Conservation (phyloP, 2,797 vertebrate genomes). For the Scleropages formosus region DNA sequence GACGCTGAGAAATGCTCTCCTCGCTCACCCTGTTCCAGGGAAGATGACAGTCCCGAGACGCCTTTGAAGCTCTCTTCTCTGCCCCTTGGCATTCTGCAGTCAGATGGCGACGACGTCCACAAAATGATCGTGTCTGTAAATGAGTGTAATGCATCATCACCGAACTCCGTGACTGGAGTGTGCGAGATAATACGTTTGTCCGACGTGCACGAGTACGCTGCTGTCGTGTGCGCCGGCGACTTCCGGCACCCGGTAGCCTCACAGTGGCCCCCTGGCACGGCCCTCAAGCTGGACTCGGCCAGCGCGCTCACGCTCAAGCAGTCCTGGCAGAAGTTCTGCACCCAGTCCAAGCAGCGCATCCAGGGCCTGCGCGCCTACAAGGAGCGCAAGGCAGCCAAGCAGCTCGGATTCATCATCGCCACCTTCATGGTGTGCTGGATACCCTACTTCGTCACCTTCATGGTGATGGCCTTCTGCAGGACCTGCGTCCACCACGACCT, state of each 20-base stretch:
- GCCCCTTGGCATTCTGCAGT: conserved; percentile 43
- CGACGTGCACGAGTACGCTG: conserved; percentile 67
- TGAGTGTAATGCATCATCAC: conserved; percentile 60
- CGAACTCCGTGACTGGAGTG: conserved; percentile 58
- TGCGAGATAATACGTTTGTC: conserved; percentile 59
- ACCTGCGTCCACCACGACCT: conserved; percentile 71
- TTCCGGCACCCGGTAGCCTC: conserved; percentile 44
- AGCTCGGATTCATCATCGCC: conserved; percentile 89
- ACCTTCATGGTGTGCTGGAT: conserved; percentile 94
- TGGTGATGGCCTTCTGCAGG: conserved; percentile 83
- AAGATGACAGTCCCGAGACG: conserved; percentile 39
- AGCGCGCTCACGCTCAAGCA: conserved; percentile 70
- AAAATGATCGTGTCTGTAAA: conserved; percentile 59
- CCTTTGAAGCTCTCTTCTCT: conserved; percentile 38
- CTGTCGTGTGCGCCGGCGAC: conserved; percentile 51
- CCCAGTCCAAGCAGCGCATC: conserved; percentile 68
- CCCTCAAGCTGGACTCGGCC: conserved; percentile 49
- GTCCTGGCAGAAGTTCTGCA: conserved; percentile 78
- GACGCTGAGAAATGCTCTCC: conserved; percentile 45
- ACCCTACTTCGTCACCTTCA: conserved; percentile 90
- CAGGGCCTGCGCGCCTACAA: conserved; percentile 75
- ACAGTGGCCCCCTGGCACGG: conserved; percentile 43
- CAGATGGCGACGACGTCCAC: conserved; percentile 51
- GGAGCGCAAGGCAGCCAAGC: conserved; percentile 88
- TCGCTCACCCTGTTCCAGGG: conserved; percentile 44